Percentiles rank a stretch among this genome's conserved stretches.
phyloP scores from a whole-genome alignment of 2,888 invertebrate species.

The Drosophila testacea region DNA sequence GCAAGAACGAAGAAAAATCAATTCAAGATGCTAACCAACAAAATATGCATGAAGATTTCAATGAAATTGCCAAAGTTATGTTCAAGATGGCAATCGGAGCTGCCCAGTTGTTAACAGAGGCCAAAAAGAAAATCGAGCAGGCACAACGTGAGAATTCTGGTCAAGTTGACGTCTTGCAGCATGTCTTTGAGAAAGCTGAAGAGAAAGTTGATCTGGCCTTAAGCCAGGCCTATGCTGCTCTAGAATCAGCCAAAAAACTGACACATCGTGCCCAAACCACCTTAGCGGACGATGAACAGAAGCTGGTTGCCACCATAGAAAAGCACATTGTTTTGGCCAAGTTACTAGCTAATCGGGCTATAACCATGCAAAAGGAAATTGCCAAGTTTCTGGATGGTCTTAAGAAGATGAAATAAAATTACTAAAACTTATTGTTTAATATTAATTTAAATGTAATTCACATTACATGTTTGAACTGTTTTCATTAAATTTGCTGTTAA shows the following conservation, averaged over 20 bases:
- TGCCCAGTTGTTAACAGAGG: slow-evolving; percentile 50
- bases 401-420: slow-evolving; percentile 17
- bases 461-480: slow-evolving; percentile 37
- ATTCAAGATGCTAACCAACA: neutral
- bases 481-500: slow-evolving; percentile 69
- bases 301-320: slow-evolving; percentile 46
- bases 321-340: slow-evolving; percentile 64
- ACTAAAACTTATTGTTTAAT: neutral
- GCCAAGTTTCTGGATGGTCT: slow-evolving; percentile 44
- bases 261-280: slow-evolving; percentile 13
- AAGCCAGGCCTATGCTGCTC: slow-evolving; percentile 51
- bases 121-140: slow-evolving; percentile 35
- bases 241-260: slow-evolving; percentile 48
- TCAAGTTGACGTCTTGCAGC: slow-evolving; percentile 15
- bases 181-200: slow-evolving; percentile 43
- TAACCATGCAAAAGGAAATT: slow-evolving; percentile 55
- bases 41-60: neutral
- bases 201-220: slow-evolving; percentile 45
- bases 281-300: slow-evolving; percentile 9
- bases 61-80: slow-evolving; percentile 38
- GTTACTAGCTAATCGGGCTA: slow-evolving; percentile 52
- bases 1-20: neutral
- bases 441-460: slow-evolving; percentile 18
- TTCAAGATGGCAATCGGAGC: slow-evolving; percentile 47
- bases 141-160: slow-evolving; percentile 1